Percentiles rank a stretch among this genome's conserved stretches.
phyloP scores from a whole-genome alignment of 2,113 vertebrate species.

The Emydura subglobosa region DNA sequence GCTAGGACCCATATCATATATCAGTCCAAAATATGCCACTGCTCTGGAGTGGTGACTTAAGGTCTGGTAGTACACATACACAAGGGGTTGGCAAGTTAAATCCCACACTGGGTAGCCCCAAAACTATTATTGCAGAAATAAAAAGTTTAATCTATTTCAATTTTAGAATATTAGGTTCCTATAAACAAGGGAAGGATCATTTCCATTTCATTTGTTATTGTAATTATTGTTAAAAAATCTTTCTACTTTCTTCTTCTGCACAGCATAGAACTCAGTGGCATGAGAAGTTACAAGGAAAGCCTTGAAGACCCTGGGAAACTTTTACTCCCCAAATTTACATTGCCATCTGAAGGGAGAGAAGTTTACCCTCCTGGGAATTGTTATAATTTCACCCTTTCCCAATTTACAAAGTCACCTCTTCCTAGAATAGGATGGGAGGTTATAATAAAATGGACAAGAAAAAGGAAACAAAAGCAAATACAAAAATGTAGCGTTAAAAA shows the following conservation, averaged over 20 bases:
- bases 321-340: not conserved
- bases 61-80: not conserved
- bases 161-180: not conserved
- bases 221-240: not conserved
- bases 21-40: rapidly evolving
- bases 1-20: rapidly evolving
- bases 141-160: not conserved
- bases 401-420: not conserved
- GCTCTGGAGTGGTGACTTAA: rapidly evolving
- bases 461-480: not conserved
- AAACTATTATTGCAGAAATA: not conserved
- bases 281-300: not conserved
- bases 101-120: not conserved
- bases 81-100: not conserved
- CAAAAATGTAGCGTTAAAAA: not conserved
- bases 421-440: not conserved
- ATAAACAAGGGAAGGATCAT: not conserved
- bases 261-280: not conserved
- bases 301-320: not conserved
- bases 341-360: not conserved
- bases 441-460: not conserved
- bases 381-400: not conserved
- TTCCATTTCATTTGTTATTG: not conserved
- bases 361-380: not conserved
- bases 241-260: rapidly evolving